phyloP scores from a whole-genome alignment of 37 sponge, comb jelly and placozoan species.

The Beroe forskalii region DNA sequence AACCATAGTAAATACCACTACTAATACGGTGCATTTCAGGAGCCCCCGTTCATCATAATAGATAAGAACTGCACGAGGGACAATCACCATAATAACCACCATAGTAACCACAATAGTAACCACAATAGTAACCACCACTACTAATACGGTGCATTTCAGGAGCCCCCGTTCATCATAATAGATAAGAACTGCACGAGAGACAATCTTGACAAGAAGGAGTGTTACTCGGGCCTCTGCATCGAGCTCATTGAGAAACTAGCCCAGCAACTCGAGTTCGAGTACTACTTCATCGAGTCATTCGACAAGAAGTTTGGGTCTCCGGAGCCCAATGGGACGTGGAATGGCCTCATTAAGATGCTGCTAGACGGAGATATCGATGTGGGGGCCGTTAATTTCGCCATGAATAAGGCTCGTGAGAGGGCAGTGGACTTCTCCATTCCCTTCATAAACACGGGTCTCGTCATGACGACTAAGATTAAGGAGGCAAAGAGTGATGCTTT shows the following conservation, averaged over 20 bases:
- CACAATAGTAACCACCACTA: too few species aligned
- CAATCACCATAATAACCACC: too few species aligned
- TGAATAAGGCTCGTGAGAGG: slow-evolving; percentile 52
- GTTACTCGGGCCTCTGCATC: slow-evolving; percentile 51
- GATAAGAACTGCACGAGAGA: not conserved
- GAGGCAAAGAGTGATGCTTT: slow-evolving; percentile 52
- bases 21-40: slow-evolving; percentile 27
- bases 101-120: too few species aligned
- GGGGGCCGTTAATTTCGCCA: slow-evolving; percentile 57
- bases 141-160: slow-evolving; percentile 27
- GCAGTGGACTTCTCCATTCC: slow-evolving; percentile 55
- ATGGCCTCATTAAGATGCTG: slow-evolving; percentile 58
- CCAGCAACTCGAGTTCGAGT: slow-evolving; percentile 26
- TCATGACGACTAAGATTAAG: slow-evolving; percentile 62
- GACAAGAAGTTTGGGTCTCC: slow-evolving; percentile 65
- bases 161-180: slow-evolving; percentile 20
- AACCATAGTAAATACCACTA: too few species aligned
- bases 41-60: slow-evolving; percentile 20
- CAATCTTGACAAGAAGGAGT: slow-evolving; percentile 4
- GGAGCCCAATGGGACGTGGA: slow-evolving; percentile 54
- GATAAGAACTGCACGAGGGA: not conserved
- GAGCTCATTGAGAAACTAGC: slow-evolving; percentile 50
- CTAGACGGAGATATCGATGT: slow-evolving; percentile 51
- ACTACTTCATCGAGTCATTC: slow-evolving; percentile 10
- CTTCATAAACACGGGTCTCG: slow-evolving; percentile 53